These are phyloP conservation scores for Cervus canadensis DNA, from an alignment of 2,113 vertebrate species.

Conservation along the genomic window DNA sequence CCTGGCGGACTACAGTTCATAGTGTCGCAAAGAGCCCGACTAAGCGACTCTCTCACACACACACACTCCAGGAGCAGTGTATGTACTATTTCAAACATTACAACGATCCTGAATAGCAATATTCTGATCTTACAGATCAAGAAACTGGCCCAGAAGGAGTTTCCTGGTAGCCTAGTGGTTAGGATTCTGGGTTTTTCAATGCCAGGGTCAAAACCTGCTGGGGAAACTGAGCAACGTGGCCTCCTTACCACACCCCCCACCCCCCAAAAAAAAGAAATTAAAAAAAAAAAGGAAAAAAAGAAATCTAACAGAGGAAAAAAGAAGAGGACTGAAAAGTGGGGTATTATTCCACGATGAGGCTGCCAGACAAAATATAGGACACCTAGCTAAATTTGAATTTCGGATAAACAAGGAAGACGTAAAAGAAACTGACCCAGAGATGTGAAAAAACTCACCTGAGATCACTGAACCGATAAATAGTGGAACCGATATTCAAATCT, in stretches of 20 bases:
- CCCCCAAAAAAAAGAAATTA: background rate
- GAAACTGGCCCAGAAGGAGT: background rate
- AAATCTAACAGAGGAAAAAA: background rate
- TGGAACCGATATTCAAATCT: background rate
- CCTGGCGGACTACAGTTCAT: background rate
- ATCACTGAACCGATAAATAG: background rate
- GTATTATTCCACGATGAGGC: background rate
- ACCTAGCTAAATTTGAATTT: background rate
- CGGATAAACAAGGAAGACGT: background rate
- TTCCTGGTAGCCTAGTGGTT: background rate
- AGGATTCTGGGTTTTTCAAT: background rate
- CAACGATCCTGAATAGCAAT: too few species aligned
- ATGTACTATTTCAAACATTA: background rate
- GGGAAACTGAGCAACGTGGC: background rate
- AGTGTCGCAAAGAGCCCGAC: background rate
- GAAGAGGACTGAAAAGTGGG: background rate
- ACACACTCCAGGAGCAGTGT: fast-evolving
- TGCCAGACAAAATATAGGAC: background rate
- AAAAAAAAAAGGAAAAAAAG: background rate
- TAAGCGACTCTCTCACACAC: background rate
- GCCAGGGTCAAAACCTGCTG: background rate
- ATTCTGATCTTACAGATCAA: background rate
- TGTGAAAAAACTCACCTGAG: background rate
- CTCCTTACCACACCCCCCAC: background rate
- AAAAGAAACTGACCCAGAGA: background rate